phyloP scores from a whole-genome alignment of 2,888 invertebrate genomes.

The Nipponacmea schrenckii region DNA sequence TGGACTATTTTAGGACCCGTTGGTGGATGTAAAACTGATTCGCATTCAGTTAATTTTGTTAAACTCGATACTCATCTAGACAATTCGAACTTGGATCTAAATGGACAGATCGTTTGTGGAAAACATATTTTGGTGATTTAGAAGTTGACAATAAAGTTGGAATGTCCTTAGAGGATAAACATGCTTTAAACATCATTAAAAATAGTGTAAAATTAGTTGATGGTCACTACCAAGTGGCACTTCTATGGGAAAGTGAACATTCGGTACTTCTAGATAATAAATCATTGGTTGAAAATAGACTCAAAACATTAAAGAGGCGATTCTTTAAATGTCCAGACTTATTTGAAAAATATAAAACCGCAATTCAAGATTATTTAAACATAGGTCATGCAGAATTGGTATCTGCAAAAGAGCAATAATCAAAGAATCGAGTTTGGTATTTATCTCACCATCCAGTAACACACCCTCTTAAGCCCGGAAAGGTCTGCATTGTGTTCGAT shows the following conservation, averaged over 20 bases:
- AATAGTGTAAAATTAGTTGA: neutral
- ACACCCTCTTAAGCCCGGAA: neutral
- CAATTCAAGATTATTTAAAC: conserved; percentile 12
- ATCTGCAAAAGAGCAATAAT: neutral
- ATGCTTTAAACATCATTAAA: neutral
- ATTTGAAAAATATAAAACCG: conserved; percentile 14
- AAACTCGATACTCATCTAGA: neutral
- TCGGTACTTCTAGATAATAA: neutral
- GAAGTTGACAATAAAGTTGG: neutral
- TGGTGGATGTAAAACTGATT: neutral
- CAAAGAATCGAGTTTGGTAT: neutral
- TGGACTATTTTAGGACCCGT: conserved; percentile 5
- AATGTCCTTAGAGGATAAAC: neutral
- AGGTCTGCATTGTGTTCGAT: neutral
- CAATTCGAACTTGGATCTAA: neutral
- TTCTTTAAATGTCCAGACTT: conserved; percentile 2
- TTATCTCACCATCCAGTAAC: conserved; percentile 6
- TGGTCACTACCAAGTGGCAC: neutral
- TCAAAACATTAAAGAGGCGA: neutral
- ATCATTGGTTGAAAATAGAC: neutral
- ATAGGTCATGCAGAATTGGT: conserved; percentile 10
- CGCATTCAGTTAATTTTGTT: neutral
- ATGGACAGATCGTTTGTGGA: neutral
- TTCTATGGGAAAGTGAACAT: neutral
- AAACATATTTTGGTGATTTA: conserved; percentile 3